These are phyloP conservation scores for Anguilla rostrata DNA, from an alignment of 2,113 vertebrate genomes.

Conservation along the genomic window DNA sequence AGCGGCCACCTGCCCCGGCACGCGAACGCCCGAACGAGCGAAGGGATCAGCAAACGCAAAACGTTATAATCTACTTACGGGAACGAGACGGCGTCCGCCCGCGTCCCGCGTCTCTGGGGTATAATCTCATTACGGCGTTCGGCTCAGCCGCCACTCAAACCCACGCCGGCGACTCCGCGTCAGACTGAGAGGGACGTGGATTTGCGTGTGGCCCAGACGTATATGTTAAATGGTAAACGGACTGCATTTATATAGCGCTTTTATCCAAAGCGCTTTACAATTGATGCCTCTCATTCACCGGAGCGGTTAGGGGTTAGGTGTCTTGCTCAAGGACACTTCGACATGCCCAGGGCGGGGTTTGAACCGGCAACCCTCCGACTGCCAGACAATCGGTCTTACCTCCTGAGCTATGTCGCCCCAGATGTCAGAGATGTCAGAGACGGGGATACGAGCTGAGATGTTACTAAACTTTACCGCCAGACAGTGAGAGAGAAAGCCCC, in stretches of 20 bases:
- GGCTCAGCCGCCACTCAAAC: background rate
- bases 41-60: background rate
- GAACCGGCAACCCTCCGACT: no score
- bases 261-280: no score
- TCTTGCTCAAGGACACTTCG: no score
- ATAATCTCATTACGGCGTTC: conserved; percentile 26
- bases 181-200: background rate
- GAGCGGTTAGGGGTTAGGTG: no score
- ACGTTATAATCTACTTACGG: conserved; percentile 26
- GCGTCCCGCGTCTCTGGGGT: conserved; percentile 24
- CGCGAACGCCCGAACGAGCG: conserved; percentile 7
- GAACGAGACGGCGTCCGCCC: background rate
- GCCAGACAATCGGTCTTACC: no score
- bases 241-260: no score
- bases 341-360: no score
- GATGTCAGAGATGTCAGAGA: background rate
- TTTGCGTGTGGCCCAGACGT: background rate
- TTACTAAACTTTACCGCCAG: background rate
- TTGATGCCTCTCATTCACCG: no score
- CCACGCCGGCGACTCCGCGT: background rate
- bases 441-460: background rate
- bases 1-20: conserved; percentile 1
- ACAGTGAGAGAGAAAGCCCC: background rate
- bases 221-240: no score
- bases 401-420: no score